Conservation (phyloP, 2,113 vertebrate genomes). For the Oreotrochilus melanogaster region DNA sequence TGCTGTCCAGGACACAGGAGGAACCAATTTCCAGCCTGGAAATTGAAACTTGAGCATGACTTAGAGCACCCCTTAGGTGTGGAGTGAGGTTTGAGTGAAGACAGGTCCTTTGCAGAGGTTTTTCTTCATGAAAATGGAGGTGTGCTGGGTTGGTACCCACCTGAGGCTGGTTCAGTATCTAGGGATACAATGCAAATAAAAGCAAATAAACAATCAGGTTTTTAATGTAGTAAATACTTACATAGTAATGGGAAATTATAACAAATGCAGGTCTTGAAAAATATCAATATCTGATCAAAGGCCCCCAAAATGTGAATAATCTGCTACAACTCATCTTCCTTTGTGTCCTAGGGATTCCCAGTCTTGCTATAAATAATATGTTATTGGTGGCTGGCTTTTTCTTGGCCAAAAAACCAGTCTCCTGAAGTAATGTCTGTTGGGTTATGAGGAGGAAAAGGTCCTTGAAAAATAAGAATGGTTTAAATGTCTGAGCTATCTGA, state of each 20-base stretch:
- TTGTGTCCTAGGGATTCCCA: too few species aligned
- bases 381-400: not conserved
- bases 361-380: not conserved
- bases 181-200: not conserved
- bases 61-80: fast-evolving
- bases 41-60: not conserved
- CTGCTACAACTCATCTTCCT: not conserved
- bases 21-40: not conserved
- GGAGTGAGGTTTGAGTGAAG: not conserved
- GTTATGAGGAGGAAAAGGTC: not conserved
- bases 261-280: not conserved
- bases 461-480: not conserved
- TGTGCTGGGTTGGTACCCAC: too few species aligned
- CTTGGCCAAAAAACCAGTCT: not conserved
- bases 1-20: fast-evolving
- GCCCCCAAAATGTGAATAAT: too few species aligned
- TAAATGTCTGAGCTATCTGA: not conserved
- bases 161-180: not conserved
- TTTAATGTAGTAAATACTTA: not conserved
- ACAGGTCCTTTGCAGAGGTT: not conserved
- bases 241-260: not conserved
- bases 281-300: not conserved
- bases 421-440: not conserved
- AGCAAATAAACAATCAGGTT: not conserved
- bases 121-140: not conserved